These are phyloP conservation scores for Scrobipalpa atriplicella DNA, from an alignment of 2,888 invertebrate species.

Conservation along the genomic window DNA sequence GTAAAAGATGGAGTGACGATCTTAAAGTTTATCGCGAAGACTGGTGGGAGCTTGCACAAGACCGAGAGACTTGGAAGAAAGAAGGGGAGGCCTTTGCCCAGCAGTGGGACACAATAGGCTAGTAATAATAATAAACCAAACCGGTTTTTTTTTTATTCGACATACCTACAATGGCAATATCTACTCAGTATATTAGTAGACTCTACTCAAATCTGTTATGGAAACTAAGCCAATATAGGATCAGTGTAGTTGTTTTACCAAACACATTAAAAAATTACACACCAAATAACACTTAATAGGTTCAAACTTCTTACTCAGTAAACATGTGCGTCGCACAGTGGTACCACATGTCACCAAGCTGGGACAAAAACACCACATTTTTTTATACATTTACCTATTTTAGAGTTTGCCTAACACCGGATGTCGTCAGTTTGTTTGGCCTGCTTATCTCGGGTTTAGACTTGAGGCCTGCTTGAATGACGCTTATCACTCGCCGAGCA, in stretches of 20 bases:
- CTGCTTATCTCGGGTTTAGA: slow-evolving; percentile 60
- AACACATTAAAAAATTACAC: background rate
- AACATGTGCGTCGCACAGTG: slow-evolving; percentile 49
- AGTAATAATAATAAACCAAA: no score
- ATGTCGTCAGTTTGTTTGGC: slow-evolving; percentile 66
- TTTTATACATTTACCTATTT: slow-evolving; percentile 46
- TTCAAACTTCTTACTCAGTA: slow-evolving; percentile 31
- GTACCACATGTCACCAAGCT: slow-evolving; percentile 51
- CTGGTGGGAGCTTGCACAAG: no score
- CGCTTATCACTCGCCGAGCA: slow-evolving; percentile 61
- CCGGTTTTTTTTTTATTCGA: no score
- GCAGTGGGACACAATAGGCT: no score
- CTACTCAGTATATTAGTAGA: no score
- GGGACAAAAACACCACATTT: slow-evolving; percentile 50
- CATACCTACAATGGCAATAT: no score
- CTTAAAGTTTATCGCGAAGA: no score
- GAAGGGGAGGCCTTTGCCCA: no score
- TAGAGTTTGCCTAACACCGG: slow-evolving; percentile 65
- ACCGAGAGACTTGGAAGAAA: no score
- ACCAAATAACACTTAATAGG: slow-evolving; percentile 25
- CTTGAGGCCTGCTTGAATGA: slow-evolving; percentile 59
- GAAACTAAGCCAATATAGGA: no score
- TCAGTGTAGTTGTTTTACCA: background rate
- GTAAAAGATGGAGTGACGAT: no score
- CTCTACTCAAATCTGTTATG: no score